Evolutionary conservation across 2,888 invertebrate species (phyloP), one percentile per base, ranked within the genome.

Genomic region (Agelastica alni): DNA sequence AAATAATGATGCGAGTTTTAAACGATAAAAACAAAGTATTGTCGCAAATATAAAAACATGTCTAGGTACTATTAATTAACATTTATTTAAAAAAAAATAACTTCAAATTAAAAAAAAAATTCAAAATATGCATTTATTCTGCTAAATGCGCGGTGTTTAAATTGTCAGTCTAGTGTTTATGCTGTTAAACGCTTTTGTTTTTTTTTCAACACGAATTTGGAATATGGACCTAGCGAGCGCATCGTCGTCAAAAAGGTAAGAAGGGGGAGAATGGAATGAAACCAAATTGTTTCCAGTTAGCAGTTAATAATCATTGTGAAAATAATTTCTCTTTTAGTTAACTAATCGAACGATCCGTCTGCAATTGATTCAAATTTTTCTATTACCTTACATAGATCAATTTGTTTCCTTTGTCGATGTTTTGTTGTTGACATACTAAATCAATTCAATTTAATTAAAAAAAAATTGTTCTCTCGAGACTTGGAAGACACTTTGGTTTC

Each of bases 251-350:
- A 39, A 63, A 63, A 77, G 77, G 77, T 77, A 77, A 75, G 77
- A 72, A 71, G 69, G 72, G 76, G 76, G 77, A 74, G 73, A 71
- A 68, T 61, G 70, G 75, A 69, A 66, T 60, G 59, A 69, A 72
- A 72, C 66, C 70, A 71, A 70, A 71, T 70, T 72, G 74, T 73
- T 66, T 59, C 66, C 64, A 56, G 6, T 26, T 28, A 34, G 32
- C 4, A 22, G 32, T 47, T 2, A 14, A 20, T 30, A n/a, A 4
- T 20, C 20, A 20, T 26, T 14, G 10, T 22, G n/a, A 28, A 36
- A 16, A 36, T 16, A 12, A 34, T 48, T 47, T 39, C 16, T n/a
- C n/a, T n/a, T 18, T 45, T 26, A 4, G 16, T 32, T 4, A 17
- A 30, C 16, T 30, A 26, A 36, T 16, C 13, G 16, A 18, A 48